Evolutionary conservation across 1,140 invertebrate species (phyloP).

Genomic region (Cydia pomonella): DNA sequence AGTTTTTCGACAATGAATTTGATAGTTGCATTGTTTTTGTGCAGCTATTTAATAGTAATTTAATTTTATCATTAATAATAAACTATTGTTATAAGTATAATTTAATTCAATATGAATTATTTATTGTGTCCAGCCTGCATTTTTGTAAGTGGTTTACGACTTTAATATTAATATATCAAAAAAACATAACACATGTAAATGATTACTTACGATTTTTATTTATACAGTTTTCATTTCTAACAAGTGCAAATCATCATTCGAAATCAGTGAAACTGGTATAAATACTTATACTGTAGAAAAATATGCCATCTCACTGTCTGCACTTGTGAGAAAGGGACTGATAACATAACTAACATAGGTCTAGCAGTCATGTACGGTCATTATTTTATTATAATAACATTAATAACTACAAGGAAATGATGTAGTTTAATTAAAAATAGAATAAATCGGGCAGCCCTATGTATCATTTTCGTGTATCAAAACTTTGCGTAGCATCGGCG

Average conservation of each 20-base stretch:
- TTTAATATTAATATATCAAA: neutral
- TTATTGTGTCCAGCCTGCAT: conserved; percentile 1
- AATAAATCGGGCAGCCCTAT: too few species aligned
- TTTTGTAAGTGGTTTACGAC: neutral
- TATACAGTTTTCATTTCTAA: neutral
- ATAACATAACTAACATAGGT: neutral
- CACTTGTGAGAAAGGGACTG: conserved; percentile 2
- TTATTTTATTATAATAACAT: too few species aligned
- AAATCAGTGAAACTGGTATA: neutral
- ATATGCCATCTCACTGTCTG: neutral
- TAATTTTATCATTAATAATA: neutral
- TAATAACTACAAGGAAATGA: too few species aligned
- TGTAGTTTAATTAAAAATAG: too few species aligned
- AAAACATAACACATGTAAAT: neutral
- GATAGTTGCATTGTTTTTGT: conserved; percentile 11
- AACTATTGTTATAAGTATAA: neutral
- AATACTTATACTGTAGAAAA: too few species aligned
- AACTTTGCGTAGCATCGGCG: too few species aligned
- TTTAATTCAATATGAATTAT: neutral
- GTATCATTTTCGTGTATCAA: too few species aligned
- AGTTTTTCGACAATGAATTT: neutral
- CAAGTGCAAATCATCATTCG: neutral
- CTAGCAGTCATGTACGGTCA: too few species aligned
- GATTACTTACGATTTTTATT: neutral
- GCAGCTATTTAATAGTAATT: neutral